phyloP scores from a whole-genome alignment of 2,888 invertebrate species.

The Cheiracanthium punctorium region DNA sequence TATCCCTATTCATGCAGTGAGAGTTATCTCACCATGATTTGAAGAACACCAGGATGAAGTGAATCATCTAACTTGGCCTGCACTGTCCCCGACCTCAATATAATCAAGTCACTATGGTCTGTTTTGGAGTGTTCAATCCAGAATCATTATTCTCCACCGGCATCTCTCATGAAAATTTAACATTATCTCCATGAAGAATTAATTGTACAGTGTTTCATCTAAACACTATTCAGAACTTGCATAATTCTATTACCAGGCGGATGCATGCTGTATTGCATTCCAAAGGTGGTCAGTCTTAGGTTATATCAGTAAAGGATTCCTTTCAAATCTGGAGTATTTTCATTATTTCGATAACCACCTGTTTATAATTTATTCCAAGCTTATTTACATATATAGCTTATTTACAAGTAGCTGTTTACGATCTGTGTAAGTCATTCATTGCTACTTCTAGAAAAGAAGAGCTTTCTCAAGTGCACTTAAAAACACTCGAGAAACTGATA shows the following conservation, averaged over 20 bases:
- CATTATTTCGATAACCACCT: too few species aligned
- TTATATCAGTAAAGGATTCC: neutral
- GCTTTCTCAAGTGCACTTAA: too few species aligned
- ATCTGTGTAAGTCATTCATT: too few species aligned
- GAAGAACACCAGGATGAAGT: neutral
- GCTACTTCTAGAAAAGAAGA: too few species aligned
- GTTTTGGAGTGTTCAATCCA: too few species aligned
- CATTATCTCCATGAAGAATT: slow-evolving; percentile 8
- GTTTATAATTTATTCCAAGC: too few species aligned
- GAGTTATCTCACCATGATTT: neutral
- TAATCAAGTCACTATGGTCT: neutral
- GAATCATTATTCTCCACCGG: neutral
- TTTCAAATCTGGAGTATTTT: neutral
- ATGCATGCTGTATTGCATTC: slow-evolving; percentile 13
- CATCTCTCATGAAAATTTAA: slow-evolving; percentile 5
- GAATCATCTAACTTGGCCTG: neutral
- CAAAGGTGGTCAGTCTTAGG: slow-evolving; percentile 20
- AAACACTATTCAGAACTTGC: neutral
- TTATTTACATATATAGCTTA: too few species aligned
- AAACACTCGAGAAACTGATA: too few species aligned
- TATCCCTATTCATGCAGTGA: neutral
- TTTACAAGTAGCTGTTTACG: too few species aligned
- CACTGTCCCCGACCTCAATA: neutral
- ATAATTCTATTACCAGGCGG: slow-evolving; percentile 18
- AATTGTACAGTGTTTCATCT: slow-evolving; percentile 15